Base-by-base conservation (phyloP, 1,140 invertebrate species). In the Rhyzopertha dominica region DNA sequence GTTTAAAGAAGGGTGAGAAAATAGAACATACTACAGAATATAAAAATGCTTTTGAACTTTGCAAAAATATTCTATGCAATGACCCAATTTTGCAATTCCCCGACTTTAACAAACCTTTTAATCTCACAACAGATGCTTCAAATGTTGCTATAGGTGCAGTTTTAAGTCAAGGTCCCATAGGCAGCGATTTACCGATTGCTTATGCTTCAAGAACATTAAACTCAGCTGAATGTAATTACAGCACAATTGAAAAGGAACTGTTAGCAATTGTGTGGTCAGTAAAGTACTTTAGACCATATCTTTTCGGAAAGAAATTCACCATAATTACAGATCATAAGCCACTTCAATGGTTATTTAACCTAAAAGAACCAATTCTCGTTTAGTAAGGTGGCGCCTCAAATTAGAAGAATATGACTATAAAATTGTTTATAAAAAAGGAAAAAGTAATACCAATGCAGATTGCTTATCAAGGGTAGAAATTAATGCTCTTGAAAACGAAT, bases 281-380 rank as follows among this genome's bases (percentile, higher is more conserved):
- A 16, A 23, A 68, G 39, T 48, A 72, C 22, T 73, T 73, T 42
- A 38, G 62, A 43, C 54, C 57, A 8, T 78, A 70, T 51, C 49
- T 77, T 4, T 64, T 60, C 31, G 65, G 65, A 8, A 62, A 16
- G 28, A 53, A 65, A 28, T 76, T 75, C 47, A 68, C 38, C 5
- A 55, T 76, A 2, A 43, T 63, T 14, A 75, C 71, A 0, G 73
- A 78, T 49, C 69, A 76, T 44, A 54, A 56, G 43, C 62, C 69
- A 0, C 45, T 75, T 5, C 49, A 45, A 12, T 75, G 67, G 63
- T 40, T 75, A 2, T 54, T 61, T 5, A 61, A 58, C 10, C 47
- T 69, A 0, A 73, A 70, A 45, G 65, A 74, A 34, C 63, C 64
- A 4, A 54, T 1, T 65, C 62, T 23, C 37, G 65, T 39, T 42